phyloP scores from a whole-genome alignment of 2,888 invertebrate species.

The Heliconius charithonia region DNA sequence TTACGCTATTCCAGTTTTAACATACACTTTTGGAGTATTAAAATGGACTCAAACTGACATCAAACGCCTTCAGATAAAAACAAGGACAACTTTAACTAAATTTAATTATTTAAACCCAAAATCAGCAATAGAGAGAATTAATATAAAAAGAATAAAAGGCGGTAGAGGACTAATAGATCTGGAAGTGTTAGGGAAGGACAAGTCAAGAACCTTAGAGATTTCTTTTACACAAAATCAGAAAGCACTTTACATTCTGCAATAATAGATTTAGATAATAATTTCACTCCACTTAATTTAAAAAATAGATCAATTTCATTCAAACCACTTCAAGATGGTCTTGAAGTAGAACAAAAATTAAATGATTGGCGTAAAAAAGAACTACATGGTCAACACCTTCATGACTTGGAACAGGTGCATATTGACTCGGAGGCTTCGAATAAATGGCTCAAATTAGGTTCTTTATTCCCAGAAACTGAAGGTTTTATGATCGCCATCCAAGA shows the following conservation, averaged over 20 bases:
- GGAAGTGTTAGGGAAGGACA: no score
- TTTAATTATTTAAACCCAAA: constrained; percentile 8
- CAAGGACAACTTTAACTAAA: background rate
- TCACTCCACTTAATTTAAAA: background rate
- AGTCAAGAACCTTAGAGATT: background rate
- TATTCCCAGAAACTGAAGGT: background rate
- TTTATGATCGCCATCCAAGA: constrained; percentile 10
- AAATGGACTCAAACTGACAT: background rate
- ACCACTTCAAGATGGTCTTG: background rate
- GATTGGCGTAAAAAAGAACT: no score
- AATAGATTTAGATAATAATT: constrained; percentile 8
- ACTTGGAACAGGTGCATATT: background rate
- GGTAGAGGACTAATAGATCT: no score
- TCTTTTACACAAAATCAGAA: background rate
- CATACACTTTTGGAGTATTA: background rate
- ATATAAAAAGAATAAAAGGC: background rate
- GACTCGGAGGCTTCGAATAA: background rate
- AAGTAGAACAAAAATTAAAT: background rate
- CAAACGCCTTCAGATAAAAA: background rate
- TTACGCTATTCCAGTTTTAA: constrained; percentile 1
- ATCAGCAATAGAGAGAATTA: background rate
- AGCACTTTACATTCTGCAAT: background rate
- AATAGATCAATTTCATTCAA: background rate
- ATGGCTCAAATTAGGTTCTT: constrained; percentile 1
- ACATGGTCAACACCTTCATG: background rate